Evolutionary conservation across 2,113 vertebrate genomes (phyloP).

Genomic region (Psophia crepitans): DNA sequence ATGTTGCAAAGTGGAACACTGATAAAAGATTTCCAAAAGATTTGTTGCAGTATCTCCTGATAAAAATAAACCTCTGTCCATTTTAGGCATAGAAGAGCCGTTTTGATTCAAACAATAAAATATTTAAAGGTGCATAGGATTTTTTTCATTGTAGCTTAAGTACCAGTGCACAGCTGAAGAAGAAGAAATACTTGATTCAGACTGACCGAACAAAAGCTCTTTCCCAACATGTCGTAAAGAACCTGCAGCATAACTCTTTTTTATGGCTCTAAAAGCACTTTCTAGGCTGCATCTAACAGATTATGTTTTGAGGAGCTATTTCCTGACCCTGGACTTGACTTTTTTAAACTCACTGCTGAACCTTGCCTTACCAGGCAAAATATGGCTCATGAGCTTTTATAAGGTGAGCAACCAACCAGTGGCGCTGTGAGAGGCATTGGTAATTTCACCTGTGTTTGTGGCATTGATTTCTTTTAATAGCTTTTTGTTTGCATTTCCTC

Average conservation of each 20-base stretch:
- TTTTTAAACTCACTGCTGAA: neutral
- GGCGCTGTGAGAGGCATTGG: neutral
- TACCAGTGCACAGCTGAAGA: neutral
- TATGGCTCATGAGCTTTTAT: neutral
- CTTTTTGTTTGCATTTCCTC: conserved; percentile 20
- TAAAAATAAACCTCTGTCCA: neutral
- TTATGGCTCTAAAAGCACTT: conserved; percentile 16
- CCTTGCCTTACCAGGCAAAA: neutral
- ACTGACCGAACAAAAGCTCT: neutral
- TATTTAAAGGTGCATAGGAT: neutral
- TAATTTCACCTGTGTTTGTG: neutral
- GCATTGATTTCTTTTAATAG: conserved; percentile 16
- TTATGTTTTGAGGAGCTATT: neutral
- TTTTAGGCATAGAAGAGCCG: conserved; percentile 17
- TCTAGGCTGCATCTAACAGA: neutral
- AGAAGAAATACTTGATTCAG: neutral
- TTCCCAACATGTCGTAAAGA: neutral
- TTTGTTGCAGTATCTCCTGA: neutral
- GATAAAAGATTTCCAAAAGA: conserved; percentile 30
- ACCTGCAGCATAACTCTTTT: neutral
- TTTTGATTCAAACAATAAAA: conserved; percentile 27
- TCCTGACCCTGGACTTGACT: neutral
- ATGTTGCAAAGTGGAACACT: neutral
- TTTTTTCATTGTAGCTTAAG: neutral
- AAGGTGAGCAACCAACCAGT: neutral